Base-by-base conservation (phyloP, 1,140 invertebrate genomes). In the Maniola jurtina region DNA sequence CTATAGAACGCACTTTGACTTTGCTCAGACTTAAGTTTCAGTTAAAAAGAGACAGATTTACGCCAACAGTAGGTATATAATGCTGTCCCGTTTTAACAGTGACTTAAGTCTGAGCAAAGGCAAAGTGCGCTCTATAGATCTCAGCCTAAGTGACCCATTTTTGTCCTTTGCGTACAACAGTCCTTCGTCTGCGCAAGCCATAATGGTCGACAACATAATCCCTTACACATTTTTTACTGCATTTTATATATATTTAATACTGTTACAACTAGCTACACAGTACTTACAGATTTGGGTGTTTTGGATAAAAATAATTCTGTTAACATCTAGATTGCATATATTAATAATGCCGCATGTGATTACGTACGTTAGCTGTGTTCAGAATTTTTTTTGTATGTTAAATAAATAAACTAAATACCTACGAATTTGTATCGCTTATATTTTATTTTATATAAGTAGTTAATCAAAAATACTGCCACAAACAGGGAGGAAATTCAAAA, bases 181-280 rank as follows among this genome's bases (percentile, higher is more conserved):
- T 25, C 25, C 25, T 4, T 25, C 25, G 25, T 25, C 25, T 25
- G 25, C 25, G 25, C 25, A 25, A 11, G 11, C 11, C 11, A 42
- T 8, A 10, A 42, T 50, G 48, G 48, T 50, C 48, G 34, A 35
- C 52, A 55, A 55, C 52, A 13, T 55, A 55, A 55, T 35, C 25
- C 0, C 13, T 50, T 50, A 50, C 48, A 25, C 7, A 55, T 35
- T 55, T 55, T 35, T 55, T 35, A 55, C 11, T 55, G 13, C 0
- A 35, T 8, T 35, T 35, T 55, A 5, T 35, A 7, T 33, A 5
- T n/a, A 55, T 52, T 52, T 52, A 6, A 14, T 48, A 52, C 5
- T 35, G 10, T 55, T 34, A 55, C 52, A 34, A n/a, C 33, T 55
- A 55, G 38, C 61, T 63, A 63, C 61, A 55, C 16, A 63, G 14